Conservation (phyloP, 1,140 invertebrate species). For the Planococcus citri region DNA sequence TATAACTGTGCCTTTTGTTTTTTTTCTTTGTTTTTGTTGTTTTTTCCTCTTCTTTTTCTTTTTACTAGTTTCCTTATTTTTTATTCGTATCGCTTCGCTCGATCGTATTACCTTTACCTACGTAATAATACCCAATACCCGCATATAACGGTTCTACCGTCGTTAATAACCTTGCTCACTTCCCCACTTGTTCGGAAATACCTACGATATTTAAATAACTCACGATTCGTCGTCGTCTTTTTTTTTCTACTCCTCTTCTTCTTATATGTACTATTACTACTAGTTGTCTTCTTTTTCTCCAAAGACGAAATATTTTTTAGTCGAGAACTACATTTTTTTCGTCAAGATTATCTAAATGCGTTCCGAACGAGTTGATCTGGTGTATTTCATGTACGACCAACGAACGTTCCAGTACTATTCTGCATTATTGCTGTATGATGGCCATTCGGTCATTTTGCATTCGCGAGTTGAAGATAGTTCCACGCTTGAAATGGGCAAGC, state of each 20-base stretch:
- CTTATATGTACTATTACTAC: too few relatives aligned
- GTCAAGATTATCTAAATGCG: too few relatives aligned
- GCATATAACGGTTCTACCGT: constrained; percentile 16
- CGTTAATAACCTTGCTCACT: constrained; percentile 20
- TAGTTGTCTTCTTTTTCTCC: not conserved
- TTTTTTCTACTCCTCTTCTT: not conserved
- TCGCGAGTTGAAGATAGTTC: too few relatives aligned
- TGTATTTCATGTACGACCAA: too few relatives aligned
- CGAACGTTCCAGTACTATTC: too few relatives aligned
- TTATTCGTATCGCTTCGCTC: constrained; percentile 18
- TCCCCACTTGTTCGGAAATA: not conserved
- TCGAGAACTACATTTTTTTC: too few relatives aligned
- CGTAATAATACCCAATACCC: constrained; percentile 18
- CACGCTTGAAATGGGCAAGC: too few relatives aligned
- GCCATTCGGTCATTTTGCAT: too few relatives aligned
- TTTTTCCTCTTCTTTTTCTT: not conserved
- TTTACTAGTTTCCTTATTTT: constrained; percentile 7
- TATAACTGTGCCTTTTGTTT: constrained; percentile 19
- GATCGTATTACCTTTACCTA: constrained; percentile 11
- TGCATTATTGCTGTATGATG: too few relatives aligned
- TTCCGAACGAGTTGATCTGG: too few relatives aligned
- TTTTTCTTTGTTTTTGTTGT: not conserved
- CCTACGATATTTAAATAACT: not conserved
- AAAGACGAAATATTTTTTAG: not conserved
- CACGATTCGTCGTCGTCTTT: not conserved